Base-by-base conservation (phyloP, 2,888 invertebrate genomes). In the Agrochola lota region DNA sequence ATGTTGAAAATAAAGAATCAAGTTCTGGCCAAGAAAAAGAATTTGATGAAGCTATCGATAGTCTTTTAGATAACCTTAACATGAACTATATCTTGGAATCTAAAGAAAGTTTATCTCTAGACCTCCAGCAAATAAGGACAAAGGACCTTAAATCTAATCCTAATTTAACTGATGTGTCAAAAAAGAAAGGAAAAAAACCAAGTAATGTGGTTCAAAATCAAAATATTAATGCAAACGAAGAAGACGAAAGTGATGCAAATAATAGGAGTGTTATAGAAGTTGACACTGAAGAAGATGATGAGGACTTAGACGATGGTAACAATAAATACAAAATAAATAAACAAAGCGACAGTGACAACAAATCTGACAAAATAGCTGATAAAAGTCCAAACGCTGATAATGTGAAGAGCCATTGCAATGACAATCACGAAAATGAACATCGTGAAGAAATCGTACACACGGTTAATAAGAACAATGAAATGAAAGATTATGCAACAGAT, bases 41-140 rank as follows among this genome's bases (percentile, higher is more conserved):
- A 55, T n/a, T 80, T 43, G 71, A 69, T n/a, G 59, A 74, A 23
- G 71, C 70, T 40, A 71, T 82, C 43, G 43, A 55, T 23, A 76
- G 11, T 68, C 71, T 80, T n/a, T 64, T 83, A 62, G 62, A 59
- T 26, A 76, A 17, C 17, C 62, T 81, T 30, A 75, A 82, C 5
- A 17, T 73, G 8, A 49, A 78, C 17, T 52, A 74, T 63, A 69
- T 77, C 20, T 20, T 49, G 20, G 67, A 77, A 66, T 66, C 60
- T 15, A 23, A 62, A n/a, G 46, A 35, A 43, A 78, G 20, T 43
- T 72, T 43, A 55, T 20, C 20, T 30, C 12, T 15, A 64, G n/a
- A 70, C 1, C 23, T 6, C 35, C 20, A 59, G 43, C 35, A 11
- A 15, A 55, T 26, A 9, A 57, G 26, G 15, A 35, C 17, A 78